Conservation (phyloP, 2,888 invertebrate genomes). For the Zeuzera pyrina region DNA sequence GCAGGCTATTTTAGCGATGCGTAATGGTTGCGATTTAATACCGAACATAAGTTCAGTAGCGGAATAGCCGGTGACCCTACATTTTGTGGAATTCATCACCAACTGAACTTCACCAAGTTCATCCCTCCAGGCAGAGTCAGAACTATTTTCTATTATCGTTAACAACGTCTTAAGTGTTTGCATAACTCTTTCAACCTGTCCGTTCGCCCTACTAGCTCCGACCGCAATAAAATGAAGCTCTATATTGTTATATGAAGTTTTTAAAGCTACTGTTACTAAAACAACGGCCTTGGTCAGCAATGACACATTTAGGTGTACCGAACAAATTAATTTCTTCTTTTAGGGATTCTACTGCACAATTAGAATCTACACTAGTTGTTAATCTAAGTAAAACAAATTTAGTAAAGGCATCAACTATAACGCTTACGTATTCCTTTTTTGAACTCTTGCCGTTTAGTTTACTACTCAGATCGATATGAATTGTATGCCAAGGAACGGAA, state of each 20-base stretch:
- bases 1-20: constrained; percentile 1
- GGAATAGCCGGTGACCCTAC: constrained; percentile 2
- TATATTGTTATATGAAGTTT: neutral
- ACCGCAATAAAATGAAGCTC: too few species aligned
- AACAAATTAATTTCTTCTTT: neutral
- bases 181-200: neutral
- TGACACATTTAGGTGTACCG: neutral
- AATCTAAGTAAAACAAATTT: neutral
- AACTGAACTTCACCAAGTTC: constrained; percentile 3
- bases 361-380: neutral
- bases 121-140: constrained; percentile 1
- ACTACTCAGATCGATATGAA: too few species aligned
- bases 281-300: neutral
- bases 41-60: constrained; percentile 7
- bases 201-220: too few species aligned
- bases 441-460: neutral
- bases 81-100: constrained; percentile 3
- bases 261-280: neutral
- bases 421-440: neutral
- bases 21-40: constrained; percentile 4
- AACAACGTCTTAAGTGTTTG: constrained; percentile 2
- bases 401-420: neutral
- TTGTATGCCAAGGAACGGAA: too few species aligned
- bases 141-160: constrained; percentile 1
- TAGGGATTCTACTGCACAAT: neutral